These are phyloP conservation scores for Ectropis crepuscularia DNA, from an alignment of 2,888 invertebrate species.

Conservation along the genomic window DNA sequence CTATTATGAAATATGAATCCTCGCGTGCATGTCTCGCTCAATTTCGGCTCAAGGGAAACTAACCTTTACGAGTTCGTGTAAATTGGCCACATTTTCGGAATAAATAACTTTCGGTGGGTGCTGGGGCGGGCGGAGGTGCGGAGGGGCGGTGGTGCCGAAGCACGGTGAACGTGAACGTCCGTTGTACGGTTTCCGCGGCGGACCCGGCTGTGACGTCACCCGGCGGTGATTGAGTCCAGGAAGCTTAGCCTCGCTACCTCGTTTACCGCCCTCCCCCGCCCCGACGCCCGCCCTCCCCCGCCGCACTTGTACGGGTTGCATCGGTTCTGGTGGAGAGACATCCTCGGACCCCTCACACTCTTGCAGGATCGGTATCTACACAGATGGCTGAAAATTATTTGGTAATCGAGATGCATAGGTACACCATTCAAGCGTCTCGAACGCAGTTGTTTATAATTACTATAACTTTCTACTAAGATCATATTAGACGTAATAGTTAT, in stretches of 20 bases:
- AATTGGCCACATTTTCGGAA: slow-evolving; percentile 11
- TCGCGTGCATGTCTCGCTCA: not conserved
- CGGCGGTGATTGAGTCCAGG: slow-evolving; percentile 30
- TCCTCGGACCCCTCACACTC: too few species aligned
- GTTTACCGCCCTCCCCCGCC: slow-evolving; percentile 10
- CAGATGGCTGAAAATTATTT: too few species aligned
- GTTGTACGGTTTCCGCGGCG: slow-evolving; percentile 22
- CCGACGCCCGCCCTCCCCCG: not conserved
- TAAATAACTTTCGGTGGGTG: slow-evolving; percentile 19
- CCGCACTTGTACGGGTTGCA: slow-evolving; percentile 31
- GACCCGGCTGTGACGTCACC: slow-evolving; percentile 20
- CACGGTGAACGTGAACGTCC: slow-evolving; percentile 3
- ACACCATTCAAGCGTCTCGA: too few species aligned
- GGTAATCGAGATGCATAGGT: too few species aligned
- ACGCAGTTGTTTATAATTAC: too few species aligned
- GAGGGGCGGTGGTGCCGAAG: slow-evolving; percentile 20
- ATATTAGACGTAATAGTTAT: too few species aligned
- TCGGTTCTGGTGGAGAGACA: not conserved
- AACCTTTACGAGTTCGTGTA: slow-evolving; percentile 26
- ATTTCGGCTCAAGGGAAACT: not conserved
- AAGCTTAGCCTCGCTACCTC: slow-evolving; percentile 30
- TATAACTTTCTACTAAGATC: too few species aligned
- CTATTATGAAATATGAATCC: too few species aligned
- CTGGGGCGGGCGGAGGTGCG: slow-evolving; percentile 4
- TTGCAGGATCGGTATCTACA: too few species aligned